These are phyloP conservation scores for Athalia circularis DNA, from an alignment of 2,888 invertebrate genomes.

Conservation along the genomic window DNA sequence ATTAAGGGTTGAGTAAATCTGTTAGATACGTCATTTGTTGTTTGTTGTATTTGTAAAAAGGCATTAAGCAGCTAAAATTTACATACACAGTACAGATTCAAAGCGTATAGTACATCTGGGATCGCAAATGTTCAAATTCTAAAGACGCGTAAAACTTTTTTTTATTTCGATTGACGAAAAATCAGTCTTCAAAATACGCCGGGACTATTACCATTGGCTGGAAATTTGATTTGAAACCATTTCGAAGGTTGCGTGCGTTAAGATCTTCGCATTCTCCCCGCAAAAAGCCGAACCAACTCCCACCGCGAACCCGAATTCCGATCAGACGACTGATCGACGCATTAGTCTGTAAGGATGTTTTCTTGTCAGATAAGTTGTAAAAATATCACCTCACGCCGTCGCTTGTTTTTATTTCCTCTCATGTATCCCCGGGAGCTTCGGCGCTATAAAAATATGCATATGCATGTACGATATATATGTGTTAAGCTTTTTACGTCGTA, in stretches of 20 bases:
- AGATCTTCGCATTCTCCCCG: slow-evolving; percentile 16
- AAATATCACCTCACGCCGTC: slow-evolving; percentile 26
- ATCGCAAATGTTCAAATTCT: slow-evolving; percentile 17
- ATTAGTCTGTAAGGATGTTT: slow-evolving; percentile 31
- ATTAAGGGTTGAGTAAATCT: no score
- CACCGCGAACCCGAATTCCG: slow-evolving; percentile 19
- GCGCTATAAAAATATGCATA: slow-evolving; percentile 5
- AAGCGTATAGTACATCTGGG: slow-evolving; percentile 1
- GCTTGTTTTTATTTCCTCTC: slow-evolving; percentile 30
- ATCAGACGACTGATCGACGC: slow-evolving; percentile 39
- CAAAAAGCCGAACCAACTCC: neutral
- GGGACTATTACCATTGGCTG: slow-evolving; percentile 36
- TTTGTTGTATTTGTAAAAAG: no score
- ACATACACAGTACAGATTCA: slow-evolving; percentile 12
- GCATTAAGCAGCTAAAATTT: neutral
- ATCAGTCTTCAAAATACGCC: slow-evolving; percentile 3
- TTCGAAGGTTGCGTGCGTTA: slow-evolving; percentile 31
- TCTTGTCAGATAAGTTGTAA: slow-evolving; percentile 28
- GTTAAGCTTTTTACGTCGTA: neutral
- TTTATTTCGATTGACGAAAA: slow-evolving; percentile 31
- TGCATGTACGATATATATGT: neutral
- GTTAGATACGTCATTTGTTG: no score
- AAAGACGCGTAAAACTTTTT: slow-evolving; percentile 26
- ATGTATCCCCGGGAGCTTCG: neutral
- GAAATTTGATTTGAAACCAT: slow-evolving; percentile 39